Conservation (phyloP, 2,888 invertebrate species). For the Agriotes lineatus region DNA sequence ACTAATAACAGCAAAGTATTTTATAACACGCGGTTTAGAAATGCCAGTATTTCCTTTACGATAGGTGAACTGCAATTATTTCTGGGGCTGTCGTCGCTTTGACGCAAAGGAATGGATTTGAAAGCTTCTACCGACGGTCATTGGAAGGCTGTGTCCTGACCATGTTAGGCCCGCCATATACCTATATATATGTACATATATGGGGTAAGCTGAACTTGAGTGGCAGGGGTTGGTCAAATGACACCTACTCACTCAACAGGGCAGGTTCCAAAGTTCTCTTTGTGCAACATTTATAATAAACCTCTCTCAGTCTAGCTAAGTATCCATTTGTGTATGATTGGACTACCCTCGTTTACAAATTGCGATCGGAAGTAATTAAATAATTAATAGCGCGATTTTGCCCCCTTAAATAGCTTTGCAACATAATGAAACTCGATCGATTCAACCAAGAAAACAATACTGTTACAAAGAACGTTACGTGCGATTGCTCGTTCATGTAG, state of each 20-base stretch:
- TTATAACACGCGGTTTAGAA: background rate
- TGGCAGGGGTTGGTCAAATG: conserved; percentile 15
- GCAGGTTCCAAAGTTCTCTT: background rate
- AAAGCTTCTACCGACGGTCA: conserved; percentile 11
- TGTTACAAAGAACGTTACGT: background rate
- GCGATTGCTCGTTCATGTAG: conserved; percentile 1
- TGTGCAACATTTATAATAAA: conserved; percentile 5
- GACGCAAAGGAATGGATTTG: conserved; percentile 19
- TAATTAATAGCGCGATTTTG: background rate
- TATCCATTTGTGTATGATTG: background rate
- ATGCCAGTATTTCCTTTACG: conserved; percentile 3
- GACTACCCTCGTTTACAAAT: background rate
- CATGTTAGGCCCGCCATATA: conserved; percentile 7
- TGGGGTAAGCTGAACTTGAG: conserved; percentile 7
- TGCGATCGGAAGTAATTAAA: background rate
- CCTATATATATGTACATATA: no score
- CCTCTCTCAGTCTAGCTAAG: background rate
- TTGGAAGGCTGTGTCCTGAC: conserved; percentile 6
- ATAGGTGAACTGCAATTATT: conserved; percentile 17
- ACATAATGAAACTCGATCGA: background rate
- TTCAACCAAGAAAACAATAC: background rate
- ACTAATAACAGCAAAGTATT: no score
- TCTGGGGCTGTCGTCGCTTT: conserved; percentile 9
- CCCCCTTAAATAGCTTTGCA: background rate
- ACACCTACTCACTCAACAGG: conserved; percentile 8